phyloP scores from a whole-genome alignment of 1,140 invertebrate species.

The Oryctes rhinoceros region DNA sequence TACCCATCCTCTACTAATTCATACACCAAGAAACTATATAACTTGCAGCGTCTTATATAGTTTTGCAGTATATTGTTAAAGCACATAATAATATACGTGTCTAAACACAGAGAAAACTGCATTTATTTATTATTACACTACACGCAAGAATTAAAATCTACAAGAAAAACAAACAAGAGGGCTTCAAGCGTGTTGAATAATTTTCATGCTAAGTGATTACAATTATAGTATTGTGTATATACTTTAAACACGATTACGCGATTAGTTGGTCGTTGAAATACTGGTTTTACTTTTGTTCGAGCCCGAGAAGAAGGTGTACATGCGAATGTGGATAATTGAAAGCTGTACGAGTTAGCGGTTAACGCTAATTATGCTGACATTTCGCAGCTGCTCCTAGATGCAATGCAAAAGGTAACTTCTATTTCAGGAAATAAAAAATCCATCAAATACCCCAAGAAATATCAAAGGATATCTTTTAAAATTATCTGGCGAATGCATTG shows the following conservation, averaged over 20 bases:
- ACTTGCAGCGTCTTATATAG: too few relatives aligned
- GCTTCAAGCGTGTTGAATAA: constrained; percentile 16
- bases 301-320: not conserved
- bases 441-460: too few relatives aligned
- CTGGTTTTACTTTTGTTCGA: constrained; percentile 10
- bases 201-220: constrained; percentile 26
- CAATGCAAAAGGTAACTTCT: not conserved
- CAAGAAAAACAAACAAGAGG: constrained; percentile 5
- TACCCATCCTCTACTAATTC: too few relatives aligned
- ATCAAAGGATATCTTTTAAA: too few relatives aligned
- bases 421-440: too few relatives aligned
- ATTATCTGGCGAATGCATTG: too few relatives aligned
- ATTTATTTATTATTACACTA: too few relatives aligned
- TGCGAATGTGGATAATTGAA: constrained; percentile 1
- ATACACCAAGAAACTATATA: too few relatives aligned
- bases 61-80: too few relatives aligned
- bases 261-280: constrained; percentile 19
- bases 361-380: not conserved
- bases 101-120: not conserved
- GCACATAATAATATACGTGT: constrained; percentile 3
- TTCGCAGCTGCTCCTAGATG: not conserved
- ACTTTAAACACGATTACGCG: constrained; percentile 28
- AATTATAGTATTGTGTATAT: not conserved
- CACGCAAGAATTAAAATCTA: not conserved
- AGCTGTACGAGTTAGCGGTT: not conserved